Percentiles rank a stretch among this genome's conserved stretches.
Conservation (phyloP, 2,113 vertebrate species). For the Poeciliopsis retropinna region DNA sequence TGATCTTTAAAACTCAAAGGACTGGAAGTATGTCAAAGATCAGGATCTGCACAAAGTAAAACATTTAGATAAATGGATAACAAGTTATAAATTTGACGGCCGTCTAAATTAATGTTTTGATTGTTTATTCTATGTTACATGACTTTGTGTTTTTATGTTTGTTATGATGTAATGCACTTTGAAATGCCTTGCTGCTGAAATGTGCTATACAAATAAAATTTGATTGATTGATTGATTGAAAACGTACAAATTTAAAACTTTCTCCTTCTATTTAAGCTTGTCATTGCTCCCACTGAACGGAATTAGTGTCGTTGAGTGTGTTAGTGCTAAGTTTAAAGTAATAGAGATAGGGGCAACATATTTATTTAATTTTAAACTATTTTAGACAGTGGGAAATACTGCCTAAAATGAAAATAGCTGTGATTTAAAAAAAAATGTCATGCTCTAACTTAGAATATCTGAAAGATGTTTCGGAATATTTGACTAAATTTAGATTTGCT, state of each 20-base stretch:
- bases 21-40: too few species aligned
- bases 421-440: neutral
- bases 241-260: neutral
- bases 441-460: neutral
- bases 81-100: too few species aligned
- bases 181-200: too few species aligned
- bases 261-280: neutral
- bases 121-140: too few species aligned
- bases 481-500: neutral
- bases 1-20: neutral
- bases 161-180: too few species aligned
- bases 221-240: too few species aligned
- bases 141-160: too few species aligned
- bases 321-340: neutral
- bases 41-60: too few species aligned
- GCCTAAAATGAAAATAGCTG: neutral
- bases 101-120: too few species aligned
- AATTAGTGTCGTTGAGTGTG: neutral
- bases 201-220: too few species aligned
- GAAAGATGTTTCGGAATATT: neutral
- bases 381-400: neutral
- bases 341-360: neutral
- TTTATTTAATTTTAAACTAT: neutral
- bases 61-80: too few species aligned
- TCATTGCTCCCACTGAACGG: neutral